phyloP scores from a whole-genome alignment of 2,113 vertebrate species.

The Rhynchomys soricoides region DNA sequence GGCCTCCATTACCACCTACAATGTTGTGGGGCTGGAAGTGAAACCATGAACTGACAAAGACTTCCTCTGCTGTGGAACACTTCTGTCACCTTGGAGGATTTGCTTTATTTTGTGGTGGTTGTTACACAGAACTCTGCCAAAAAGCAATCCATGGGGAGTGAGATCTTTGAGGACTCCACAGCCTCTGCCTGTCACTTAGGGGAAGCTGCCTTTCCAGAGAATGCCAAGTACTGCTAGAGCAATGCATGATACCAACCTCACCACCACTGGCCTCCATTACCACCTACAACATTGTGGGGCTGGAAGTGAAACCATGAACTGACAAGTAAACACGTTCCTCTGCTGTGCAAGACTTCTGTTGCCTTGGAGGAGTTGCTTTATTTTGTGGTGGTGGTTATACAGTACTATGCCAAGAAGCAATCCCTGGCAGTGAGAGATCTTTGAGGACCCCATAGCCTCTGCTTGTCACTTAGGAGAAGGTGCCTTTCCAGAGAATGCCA shows the following conservation, averaged over 20 bases:
- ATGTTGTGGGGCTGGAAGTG: not conserved
- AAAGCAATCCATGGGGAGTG: not conserved
- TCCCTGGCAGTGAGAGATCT: not conserved
- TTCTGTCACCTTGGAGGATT: not conserved
- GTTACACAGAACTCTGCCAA: not conserved
- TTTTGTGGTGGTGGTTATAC: not conserved
- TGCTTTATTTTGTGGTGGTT: not conserved
- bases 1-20: not conserved
- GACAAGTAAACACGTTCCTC: slow-evolving; percentile 76
- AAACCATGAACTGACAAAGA: slow-evolving; percentile 71
- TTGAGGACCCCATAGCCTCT: not conserved
- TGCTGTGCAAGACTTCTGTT: slow-evolving; percentile 63
- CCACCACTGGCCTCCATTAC: not conserved
- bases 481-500: not conserved
- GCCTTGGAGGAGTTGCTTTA: not conserved
- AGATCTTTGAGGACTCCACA: not conserved
- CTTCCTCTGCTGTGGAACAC: slow-evolving; percentile 69
- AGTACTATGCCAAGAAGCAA: not conserved
- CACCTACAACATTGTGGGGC: not conserved
- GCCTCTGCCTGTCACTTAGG: not conserved
- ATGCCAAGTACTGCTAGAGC: not conserved
- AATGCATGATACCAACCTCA: not conserved
- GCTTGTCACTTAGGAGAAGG: not conserved
- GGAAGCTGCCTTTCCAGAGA: not conserved
- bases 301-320: slow-evolving; percentile 62